phyloP scores from a whole-genome alignment of 2,113 vertebrate genomes.

The Oplegnathus fasciatus region DNA sequence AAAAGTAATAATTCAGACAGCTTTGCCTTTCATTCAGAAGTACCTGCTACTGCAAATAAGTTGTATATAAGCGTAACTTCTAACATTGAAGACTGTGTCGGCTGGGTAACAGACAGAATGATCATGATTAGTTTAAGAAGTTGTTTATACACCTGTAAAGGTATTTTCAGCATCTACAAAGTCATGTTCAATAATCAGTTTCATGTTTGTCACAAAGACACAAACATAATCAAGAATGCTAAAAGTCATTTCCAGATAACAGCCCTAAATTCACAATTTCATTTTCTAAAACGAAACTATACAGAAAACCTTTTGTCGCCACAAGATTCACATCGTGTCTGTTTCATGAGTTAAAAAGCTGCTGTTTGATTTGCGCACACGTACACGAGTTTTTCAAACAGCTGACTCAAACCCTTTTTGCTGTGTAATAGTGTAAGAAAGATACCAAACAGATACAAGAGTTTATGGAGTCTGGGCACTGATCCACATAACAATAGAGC shows the following conservation, averaged over 20 bases:
- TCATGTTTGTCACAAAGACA: not conserved
- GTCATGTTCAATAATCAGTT: not conserved
- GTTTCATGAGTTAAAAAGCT: constrained; percentile 17
- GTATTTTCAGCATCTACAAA: too few species aligned
- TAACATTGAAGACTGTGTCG: too few species aligned
- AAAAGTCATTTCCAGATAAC: too few species aligned
- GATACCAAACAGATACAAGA: constrained; percentile 9
- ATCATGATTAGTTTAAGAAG: too few species aligned
- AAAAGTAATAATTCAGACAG: too few species aligned
- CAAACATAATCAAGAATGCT: too few species aligned
- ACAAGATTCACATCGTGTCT: not conserved
- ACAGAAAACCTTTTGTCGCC: not conserved
- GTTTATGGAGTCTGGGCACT: constrained; percentile 34
- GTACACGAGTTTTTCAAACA: constrained; percentile 1
- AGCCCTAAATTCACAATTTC: not conserved
- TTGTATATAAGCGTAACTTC: too few species aligned
- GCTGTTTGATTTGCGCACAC: not conserved
- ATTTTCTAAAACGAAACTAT: not conserved
- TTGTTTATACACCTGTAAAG: too few species aligned
- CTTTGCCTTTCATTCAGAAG: too few species aligned
- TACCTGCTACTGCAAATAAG: too few species aligned
- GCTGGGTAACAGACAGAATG: too few species aligned
- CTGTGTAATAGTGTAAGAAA: constrained; percentile 28
- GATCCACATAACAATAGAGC: constrained; percentile 30
- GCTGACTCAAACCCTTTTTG: not conserved